These are phyloP conservation scores for Trichopoda pennipes DNA, from an alignment of 2,888 invertebrate genomes.

Conservation along the genomic window DNA sequence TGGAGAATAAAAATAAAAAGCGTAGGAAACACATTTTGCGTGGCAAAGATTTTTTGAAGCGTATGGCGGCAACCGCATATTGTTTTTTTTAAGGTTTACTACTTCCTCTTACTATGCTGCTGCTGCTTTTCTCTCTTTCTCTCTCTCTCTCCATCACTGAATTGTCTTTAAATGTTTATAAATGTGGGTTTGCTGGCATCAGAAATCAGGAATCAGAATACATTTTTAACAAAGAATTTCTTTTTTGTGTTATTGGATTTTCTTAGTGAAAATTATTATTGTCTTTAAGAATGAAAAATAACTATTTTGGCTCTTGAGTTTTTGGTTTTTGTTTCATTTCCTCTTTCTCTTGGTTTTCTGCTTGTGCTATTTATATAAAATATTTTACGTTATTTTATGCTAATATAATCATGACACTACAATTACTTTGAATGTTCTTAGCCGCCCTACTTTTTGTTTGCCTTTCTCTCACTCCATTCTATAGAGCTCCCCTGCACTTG, in stretches of 20 bases:
- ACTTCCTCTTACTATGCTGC: not conserved
- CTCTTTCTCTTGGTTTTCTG: not conserved
- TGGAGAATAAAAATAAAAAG: not conserved
- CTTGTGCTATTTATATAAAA: not conserved
- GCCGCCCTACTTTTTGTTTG: not conserved
- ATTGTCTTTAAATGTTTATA: not conserved
- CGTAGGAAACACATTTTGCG: not conserved
- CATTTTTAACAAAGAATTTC: slow-evolving; percentile 3
- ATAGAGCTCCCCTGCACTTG: too few relatives aligned
- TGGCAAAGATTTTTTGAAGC: not conserved
- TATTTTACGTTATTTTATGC: slow-evolving; percentile 36
- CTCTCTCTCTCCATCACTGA: not conserved
- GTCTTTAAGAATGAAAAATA: slow-evolving; percentile 1
- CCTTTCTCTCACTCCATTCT: not conserved
- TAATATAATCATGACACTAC: slow-evolving; percentile 46
- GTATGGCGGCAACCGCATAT: slow-evolving; percentile 4
- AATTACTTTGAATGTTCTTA: not conserved
- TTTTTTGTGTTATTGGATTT: not conserved
- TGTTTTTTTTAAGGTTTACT: slow-evolving; percentile 1
- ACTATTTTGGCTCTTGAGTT: slow-evolving; percentile 1
- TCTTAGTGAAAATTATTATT: not conserved
- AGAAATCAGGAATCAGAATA: not conserved
- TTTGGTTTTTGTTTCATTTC: not conserved
- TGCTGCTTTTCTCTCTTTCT: not conserved
- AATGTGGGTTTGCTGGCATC: not conserved